These are phyloP conservation scores for Hemichromis elongatus DNA, from an alignment of 2,113 vertebrate species.

Conservation along the genomic window DNA sequence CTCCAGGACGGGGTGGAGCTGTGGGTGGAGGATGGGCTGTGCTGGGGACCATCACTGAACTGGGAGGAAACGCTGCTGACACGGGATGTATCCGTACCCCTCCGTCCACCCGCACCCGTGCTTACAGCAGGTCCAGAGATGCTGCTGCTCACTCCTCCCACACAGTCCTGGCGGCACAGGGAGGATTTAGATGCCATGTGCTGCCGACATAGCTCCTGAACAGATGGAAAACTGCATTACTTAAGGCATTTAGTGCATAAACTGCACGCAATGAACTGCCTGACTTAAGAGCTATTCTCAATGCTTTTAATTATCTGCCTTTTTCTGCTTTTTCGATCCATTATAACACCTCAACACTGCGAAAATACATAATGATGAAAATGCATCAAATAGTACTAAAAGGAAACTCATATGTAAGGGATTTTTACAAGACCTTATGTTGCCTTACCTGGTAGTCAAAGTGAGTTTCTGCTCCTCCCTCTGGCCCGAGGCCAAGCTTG, in stretches of 20 bases:
- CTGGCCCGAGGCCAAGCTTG: constrained; percentile 86
- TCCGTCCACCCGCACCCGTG: constrained; percentile 67
- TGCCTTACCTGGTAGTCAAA: constrained; percentile 90
- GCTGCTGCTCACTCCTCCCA: constrained; percentile 40
- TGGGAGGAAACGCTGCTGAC: constrained; percentile 97
- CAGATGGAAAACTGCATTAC: background rate
- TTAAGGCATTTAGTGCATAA: background rate
- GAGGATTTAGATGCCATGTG: constrained; percentile 95
- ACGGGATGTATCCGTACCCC: constrained; percentile 84
- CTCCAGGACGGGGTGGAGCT: constrained; percentile 98
- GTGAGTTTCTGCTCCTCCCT: constrained; percentile 90
- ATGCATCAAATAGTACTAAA: background rate
- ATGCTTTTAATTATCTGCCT: background rate
- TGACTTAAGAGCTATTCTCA: background rate
- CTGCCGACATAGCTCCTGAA: constrained; percentile 93
- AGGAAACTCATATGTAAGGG: background rate
- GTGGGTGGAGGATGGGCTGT: constrained; percentile 92
- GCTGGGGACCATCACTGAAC: constrained; percentile 91
- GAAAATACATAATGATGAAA: background rate
- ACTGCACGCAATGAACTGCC: background rate
- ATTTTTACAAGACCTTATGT: background rate
- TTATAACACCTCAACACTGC: background rate
- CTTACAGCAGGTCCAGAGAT: constrained; percentile 20
- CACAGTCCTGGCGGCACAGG: constrained; percentile 76
- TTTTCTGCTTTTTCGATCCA: background rate